These are phyloP conservation scores for Amblyjoppa fuscipennis DNA, from an alignment of 2,888 invertebrate species.

Conservation along the genomic window DNA sequence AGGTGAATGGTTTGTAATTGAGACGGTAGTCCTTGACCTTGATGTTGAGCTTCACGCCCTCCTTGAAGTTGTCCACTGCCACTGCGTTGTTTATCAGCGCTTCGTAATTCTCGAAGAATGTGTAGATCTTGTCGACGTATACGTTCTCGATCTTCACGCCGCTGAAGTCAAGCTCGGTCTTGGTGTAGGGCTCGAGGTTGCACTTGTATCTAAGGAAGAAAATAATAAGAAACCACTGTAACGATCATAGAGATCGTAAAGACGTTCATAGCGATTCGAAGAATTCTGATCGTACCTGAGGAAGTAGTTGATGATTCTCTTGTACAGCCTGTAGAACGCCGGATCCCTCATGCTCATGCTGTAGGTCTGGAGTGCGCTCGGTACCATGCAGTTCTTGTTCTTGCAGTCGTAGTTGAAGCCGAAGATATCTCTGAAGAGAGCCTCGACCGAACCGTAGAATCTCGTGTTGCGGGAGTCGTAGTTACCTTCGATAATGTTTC, in stretches of 20 bases:
- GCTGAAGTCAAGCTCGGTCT: slow-evolving; percentile 87
- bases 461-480: slow-evolving; percentile 85
- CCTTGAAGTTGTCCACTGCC: slow-evolving; percentile 85
- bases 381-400: slow-evolving; percentile 85
- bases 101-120: slow-evolving; percentile 90
- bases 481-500: slow-evolving; percentile 86
- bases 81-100: slow-evolving; percentile 88
- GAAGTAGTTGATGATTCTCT: slow-evolving; percentile 88
- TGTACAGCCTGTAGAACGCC: slow-evolving; percentile 90
- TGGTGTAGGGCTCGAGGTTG: slow-evolving; percentile 87
- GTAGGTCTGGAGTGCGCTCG: slow-evolving; percentile 89
- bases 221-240: background rate
- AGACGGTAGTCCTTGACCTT: slow-evolving; percentile 89
- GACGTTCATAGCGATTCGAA: background rate
- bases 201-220: slow-evolving; percentile 86
- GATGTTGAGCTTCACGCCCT: slow-evolving; percentile 86
- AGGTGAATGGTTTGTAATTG: slow-evolving; percentile 90
- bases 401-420: slow-evolving; percentile 83
- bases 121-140: slow-evolving; percentile 89
- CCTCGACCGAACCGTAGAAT: slow-evolving; percentile 88
- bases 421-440: slow-evolving; percentile 86
- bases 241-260: background rate
- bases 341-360: slow-evolving; percentile 90
- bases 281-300: slow-evolving; percentile 70
- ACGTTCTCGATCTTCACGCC: slow-evolving; percentile 89